Conservation (phyloP, 2,888 invertebrate genomes). For the Scrobipalpa costella region DNA sequence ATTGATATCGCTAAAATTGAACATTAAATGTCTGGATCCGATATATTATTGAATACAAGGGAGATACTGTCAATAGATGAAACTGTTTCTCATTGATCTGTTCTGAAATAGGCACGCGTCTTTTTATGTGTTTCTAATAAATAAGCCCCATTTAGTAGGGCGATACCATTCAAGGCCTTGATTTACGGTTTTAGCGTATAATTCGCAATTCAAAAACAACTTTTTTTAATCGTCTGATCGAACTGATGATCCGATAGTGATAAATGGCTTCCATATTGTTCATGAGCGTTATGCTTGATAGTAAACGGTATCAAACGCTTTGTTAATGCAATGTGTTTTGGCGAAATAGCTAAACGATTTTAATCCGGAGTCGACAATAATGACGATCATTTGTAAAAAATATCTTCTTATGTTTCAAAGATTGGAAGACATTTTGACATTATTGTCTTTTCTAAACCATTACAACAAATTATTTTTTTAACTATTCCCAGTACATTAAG, state of each 20-base stretch:
- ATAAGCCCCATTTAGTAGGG: conserved; percentile 66
- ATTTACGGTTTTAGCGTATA: conserved; percentile 69
- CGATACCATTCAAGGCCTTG: conserved; percentile 61
- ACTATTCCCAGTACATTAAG: not conserved
- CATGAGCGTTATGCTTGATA: not conserved
- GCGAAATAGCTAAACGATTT: not conserved
- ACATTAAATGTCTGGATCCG: conserved; percentile 42
- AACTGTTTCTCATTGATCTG: conserved; percentile 66
- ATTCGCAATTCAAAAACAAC: conserved; percentile 61
- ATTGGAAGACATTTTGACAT: no score
- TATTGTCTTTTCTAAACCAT: no score
- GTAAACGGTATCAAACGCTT: not conserved
- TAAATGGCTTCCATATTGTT: conserved; percentile 40
- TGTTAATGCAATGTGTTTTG: conserved; percentile 5
- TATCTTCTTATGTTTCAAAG: no score
- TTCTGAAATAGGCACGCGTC: conserved; percentile 66
- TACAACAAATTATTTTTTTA: not conserved
- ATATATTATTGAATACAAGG: conserved; percentile 68
- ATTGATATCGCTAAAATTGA: conserved; percentile 43
- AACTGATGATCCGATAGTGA: conserved; percentile 55
- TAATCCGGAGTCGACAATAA: no score
- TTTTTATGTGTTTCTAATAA: conserved; percentile 69
- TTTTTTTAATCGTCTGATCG: conserved; percentile 48
- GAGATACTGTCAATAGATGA: conserved; percentile 61
- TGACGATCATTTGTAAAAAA: no score